Conservation (phyloP, 2,888 invertebrate genomes). For the Atethmia centrago region DNA sequence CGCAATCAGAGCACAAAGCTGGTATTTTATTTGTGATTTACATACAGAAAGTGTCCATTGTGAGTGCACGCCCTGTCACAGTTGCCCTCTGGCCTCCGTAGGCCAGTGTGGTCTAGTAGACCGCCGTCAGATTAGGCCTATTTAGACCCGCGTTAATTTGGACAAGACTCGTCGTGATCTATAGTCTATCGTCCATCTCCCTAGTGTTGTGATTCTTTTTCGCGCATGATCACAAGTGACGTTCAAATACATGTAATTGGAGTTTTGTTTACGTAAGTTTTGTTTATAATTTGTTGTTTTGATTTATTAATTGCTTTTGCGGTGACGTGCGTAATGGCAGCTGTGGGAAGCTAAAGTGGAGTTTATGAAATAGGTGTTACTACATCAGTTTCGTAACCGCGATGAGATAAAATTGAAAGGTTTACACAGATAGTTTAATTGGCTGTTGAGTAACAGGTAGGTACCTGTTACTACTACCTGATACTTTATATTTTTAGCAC, state of each 20-base stretch:
- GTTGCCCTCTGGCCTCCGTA: conserved; percentile 84
- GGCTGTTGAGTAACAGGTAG: conserved; percentile 1
- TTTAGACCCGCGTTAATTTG: conserved; percentile 26
- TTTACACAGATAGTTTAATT: conserved; percentile 29
- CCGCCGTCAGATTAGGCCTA: conserved; percentile 56
- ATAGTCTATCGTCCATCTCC: conserved; percentile 60
- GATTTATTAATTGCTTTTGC: conserved; percentile 22
- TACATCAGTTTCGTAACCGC: conserved; percentile 8
- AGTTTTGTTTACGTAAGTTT: conserved; percentile 45
- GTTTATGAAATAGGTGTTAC: conserved; percentile 19
- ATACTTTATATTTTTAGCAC: conserved; percentile 25
- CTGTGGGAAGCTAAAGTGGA: conserved; percentile 8
- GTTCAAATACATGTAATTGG: conserved; percentile 30
- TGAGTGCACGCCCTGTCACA: conserved; percentile 85
- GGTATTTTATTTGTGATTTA: conserved; percentile 89
- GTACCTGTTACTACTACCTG: too few species aligned
- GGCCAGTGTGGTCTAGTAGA: conserved; percentile 79
- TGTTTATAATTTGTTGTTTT: conserved; percentile 30
- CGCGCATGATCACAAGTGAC: conserved; percentile 38
- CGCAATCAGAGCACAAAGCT: conserved; percentile 88
- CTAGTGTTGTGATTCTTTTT: conserved; percentile 47
- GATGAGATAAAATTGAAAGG: conserved; percentile 21
- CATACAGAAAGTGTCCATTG: conserved; percentile 87
- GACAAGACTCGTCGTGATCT: conserved; percentile 48
- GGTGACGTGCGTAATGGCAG: conserved; percentile 15